Conservation (phyloP, 2,113 vertebrate genomes). For the Patagioenas fasciata region DNA sequence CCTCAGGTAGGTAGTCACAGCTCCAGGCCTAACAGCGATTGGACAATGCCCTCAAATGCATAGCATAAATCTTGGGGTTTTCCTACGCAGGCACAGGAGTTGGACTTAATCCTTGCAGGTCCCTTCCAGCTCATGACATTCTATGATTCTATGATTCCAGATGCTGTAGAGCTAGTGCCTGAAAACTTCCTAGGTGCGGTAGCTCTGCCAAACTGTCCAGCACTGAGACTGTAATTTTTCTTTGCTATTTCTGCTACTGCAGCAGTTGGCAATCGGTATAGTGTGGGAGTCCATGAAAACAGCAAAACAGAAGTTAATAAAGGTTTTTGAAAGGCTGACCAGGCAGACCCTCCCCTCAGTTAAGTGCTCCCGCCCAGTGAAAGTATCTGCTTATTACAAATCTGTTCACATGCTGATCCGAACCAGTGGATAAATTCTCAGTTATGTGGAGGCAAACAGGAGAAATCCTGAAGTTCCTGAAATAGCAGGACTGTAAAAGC, state of each 20-base stretch:
- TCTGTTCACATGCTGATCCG: not conserved
- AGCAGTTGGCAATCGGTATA: not conserved
- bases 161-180: not conserved
- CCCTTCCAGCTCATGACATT: no score
- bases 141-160: not conserved
- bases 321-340: not conserved
- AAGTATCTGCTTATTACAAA: not conserved
- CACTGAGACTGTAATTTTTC: not conserved
- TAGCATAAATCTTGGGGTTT: no score
- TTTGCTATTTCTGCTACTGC: not conserved
- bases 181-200: accelerated
- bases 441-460: not conserved
- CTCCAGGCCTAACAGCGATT: no score
- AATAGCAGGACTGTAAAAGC: not conserved
- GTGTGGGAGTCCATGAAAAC: not conserved
- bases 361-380: not conserved
- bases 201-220: not conserved
- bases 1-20: no score
- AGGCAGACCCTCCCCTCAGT: not conserved
- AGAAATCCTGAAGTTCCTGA: not conserved
- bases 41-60: no score
- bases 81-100: no score
- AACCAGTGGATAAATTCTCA: not conserved
- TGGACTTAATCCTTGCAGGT: no score
- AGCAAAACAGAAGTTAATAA: not conserved